A percentile compares a stretch with the other conserved stretches of the same genome.
phyloP scores from a whole-genome alignment of 2,797 vertebrate species.

The Avahi laniger region DNA sequence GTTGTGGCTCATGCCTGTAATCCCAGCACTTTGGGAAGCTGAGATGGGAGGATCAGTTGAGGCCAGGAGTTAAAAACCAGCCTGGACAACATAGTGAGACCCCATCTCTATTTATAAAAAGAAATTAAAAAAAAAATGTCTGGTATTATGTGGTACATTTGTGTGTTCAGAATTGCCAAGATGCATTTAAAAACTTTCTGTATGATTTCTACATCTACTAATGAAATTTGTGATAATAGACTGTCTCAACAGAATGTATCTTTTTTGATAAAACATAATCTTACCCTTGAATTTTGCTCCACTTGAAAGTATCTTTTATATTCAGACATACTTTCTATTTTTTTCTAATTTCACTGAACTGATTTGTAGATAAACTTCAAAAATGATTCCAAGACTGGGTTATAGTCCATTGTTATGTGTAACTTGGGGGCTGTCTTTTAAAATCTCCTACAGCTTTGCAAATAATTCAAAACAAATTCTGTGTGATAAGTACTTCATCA shows the following conservation, averaged over 20 bases:
- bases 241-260: neutral
- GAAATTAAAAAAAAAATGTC: too few relatives aligned
- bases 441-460: slow-evolving; percentile 2
- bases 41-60: too few relatives aligned
- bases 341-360: slow-evolving; percentile 13
- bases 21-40: too few relatives aligned
- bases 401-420: neutral
- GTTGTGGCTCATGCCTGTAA: too few relatives aligned
- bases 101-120: too few relatives aligned
- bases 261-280: neutral
- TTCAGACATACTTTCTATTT: slow-evolving; percentile 33
- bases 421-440: neutral
- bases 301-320: slow-evolving; percentile 20
- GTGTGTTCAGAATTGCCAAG: neutral
- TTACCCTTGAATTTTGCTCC: neutral
- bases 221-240: neutral
- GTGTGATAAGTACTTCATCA: neutral
- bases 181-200: neutral
- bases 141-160: neutral
- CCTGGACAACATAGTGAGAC: too few relatives aligned
- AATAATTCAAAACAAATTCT: neutral
- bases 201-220: neutral
- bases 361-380: slow-evolving; percentile 42
- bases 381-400: neutral
- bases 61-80: too few relatives aligned